Evolutionary conservation across 2,113 vertebrate genomes (phyloP), one percentile per base, ranked within the genome.

Genomic region (Manacus vitellinus): DNA sequence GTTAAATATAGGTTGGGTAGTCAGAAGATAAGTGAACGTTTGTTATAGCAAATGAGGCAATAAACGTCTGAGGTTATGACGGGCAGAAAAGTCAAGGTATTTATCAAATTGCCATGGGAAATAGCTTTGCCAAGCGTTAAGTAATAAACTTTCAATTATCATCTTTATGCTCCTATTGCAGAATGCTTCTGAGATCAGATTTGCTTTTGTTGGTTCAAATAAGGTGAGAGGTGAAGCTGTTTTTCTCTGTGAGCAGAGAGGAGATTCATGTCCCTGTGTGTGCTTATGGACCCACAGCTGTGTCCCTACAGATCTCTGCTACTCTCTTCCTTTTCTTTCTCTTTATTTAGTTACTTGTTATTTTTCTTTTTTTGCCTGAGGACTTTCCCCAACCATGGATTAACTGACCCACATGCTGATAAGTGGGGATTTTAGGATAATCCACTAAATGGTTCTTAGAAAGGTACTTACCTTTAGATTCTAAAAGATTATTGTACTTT

Each of bases 91-190:
- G 87, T 96, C 85, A 93, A 92, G 75, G 74, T 97, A 94, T 97
- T 97, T 93, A 89, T 92, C 89, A 92, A 90, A 96, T 92, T 95
- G 92, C 86, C 81, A 41, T 85, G 90, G 88, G 94, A 95, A 94
- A 96, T 77, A 82, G 77, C 77, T 94, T 92, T 92, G 79, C 77
- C 75, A 84, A 92, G 52, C 6, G 2, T 84, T 96, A 84, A 87
- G 80, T 96, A 95, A 91, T 96, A 95, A 94, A 94, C 90, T 96
- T 96, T 95, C 91, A 95, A 93, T 95, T 93, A 94, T 91, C 28
- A 59, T 74, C 92, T 91, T 96, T 88, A 66, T 86, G 61, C 31
- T 84, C 11, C 28, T 78, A 6, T 73, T 87, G 68, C 72, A 88
- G 79, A 88, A 88, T 30, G 41, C 52, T 79, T 43, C 71, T 91